Base-by-base conservation (phyloP, 2,888 invertebrate species). In the Eupithecia pulchellata region DNA sequence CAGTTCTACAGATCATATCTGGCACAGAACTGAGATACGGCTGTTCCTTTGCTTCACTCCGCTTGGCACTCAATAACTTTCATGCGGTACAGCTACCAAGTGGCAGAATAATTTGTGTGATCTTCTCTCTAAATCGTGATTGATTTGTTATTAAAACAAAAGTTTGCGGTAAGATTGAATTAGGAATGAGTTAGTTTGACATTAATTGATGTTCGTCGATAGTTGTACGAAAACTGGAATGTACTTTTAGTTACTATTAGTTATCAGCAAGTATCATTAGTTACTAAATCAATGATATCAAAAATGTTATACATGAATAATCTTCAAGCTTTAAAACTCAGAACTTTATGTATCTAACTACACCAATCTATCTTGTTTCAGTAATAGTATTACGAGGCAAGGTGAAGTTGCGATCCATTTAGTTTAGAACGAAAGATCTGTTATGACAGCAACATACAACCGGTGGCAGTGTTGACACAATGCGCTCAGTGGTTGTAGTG, bases 31-130 rank as follows among this genome's bases (percentile, higher is more conserved):
- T 82, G 81, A 75, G 58, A n/a, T 76, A 75, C 93, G 91, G 92
- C 91, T 93, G 92, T 89, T 91, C 82, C 85, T 80, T 83, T 84
- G 82, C 85, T 88, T 92, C 91, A 92, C 83, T 88, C 87, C 85
- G 89, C 86, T 93, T 92, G 93, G 92, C 93, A 93, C 91, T 84
- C 90, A 86, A 90, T 90, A 89, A 90, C 87, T 90, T 87, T 88
- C 84, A 74, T 81, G 80, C 69, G 79, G 77, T 81, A 79, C 81
- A 82, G 78, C 81, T 80, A 82, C 82, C 83, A 79, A 87, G 85
- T 86, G 86, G 84, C 83, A 84, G 81, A 86, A 88, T 91, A 87
- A 89, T 90, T 89, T 90, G 89, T 89, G 82, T 76, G 72, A 78
- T 79, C 71, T 75, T 69, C 61, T 65, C 74, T 77, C 77, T 76